Percentiles rank a stretch among this genome's conserved stretches.
Evolutionary conservation across 2,797 vertebrate species (phyloP).

Genomic region (Helostoma temminkii): DNA sequence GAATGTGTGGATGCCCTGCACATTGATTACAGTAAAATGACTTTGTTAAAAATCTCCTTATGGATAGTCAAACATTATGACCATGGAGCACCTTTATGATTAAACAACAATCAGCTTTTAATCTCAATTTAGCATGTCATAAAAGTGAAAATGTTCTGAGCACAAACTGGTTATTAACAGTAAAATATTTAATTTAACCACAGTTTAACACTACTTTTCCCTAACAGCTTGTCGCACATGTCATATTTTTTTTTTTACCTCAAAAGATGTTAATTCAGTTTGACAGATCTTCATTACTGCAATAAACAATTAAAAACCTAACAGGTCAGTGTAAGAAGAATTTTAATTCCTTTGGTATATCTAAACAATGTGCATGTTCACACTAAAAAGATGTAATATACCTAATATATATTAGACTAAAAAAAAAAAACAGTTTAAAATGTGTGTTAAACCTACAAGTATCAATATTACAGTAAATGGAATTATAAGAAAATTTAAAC

Average conservation of each 20-base stretch:
- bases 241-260: conserved; percentile 16
- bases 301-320: conserved; percentile 41
- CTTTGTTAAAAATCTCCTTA: background rate
- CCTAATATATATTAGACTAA: no score
- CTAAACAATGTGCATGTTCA: conserved; percentile 65
- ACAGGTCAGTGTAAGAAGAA: conserved; percentile 69
- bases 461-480: conserved; percentile 67
- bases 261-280: background rate
- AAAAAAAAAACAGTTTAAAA: no score
- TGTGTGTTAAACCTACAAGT: conserved; percentile 54
- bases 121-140: background rate
- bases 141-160: conserved; percentile 3
- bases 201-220: background rate
- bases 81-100: background rate
- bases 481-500: conserved; percentile 33
- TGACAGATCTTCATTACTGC: background rate
- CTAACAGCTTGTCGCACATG: background rate
- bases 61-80: background rate
- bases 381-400: conserved; percentile 46
- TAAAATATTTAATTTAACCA: background rate
- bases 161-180: background rate
- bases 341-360: conserved; percentile 86
- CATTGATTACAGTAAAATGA: no score
- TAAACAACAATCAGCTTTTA: conserved; percentile 11
- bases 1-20: no score